These are phyloP conservation scores for Gastrophysa polygoni DNA, from an alignment of 2,888 invertebrate genomes.

Conservation along the genomic window DNA sequence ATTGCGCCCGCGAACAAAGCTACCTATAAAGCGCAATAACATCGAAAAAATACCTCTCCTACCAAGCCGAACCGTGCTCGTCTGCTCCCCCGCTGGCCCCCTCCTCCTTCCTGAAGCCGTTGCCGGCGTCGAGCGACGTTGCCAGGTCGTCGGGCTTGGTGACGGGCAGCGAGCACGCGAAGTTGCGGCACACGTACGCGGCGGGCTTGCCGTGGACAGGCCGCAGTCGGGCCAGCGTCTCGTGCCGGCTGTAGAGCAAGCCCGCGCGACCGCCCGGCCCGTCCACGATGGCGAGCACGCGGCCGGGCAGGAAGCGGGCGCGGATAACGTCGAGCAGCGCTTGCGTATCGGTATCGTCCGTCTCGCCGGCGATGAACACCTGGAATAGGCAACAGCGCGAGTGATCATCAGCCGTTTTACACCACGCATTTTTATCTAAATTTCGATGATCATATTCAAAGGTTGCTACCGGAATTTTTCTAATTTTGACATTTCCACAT, in stretches of 20 bases:
- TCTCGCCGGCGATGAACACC: constrained; percentile 72
- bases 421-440: too few relatives aligned
- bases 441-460: too few relatives aligned
- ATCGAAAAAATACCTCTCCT: background rate
- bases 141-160: constrained; percentile 69
- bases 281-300: constrained; percentile 71
- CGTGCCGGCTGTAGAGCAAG: constrained; percentile 53
- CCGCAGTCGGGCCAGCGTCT: constrained; percentile 57
- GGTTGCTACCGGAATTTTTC: too few relatives aligned
- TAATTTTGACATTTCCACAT: too few relatives aligned
- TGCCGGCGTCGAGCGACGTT: constrained; percentile 59
- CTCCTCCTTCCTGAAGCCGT: background rate
- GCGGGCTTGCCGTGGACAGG: constrained; percentile 68
- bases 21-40: too few relatives aligned
- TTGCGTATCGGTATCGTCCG: constrained; percentile 68
- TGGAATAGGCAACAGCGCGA: constrained; percentile 54
- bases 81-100: too few relatives aligned
- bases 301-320: constrained; percentile 69
- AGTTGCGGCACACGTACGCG: constrained; percentile 80
- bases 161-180: constrained; percentile 77
- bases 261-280: constrained; percentile 58
- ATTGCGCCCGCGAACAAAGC: too few relatives aligned
- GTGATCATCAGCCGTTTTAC: too few relatives aligned
- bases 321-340: constrained; percentile 71
- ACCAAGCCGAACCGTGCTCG: background rate